Conservation (phyloP, 2,888 invertebrate species). For the Synanthedon andrenaeformis region DNA sequence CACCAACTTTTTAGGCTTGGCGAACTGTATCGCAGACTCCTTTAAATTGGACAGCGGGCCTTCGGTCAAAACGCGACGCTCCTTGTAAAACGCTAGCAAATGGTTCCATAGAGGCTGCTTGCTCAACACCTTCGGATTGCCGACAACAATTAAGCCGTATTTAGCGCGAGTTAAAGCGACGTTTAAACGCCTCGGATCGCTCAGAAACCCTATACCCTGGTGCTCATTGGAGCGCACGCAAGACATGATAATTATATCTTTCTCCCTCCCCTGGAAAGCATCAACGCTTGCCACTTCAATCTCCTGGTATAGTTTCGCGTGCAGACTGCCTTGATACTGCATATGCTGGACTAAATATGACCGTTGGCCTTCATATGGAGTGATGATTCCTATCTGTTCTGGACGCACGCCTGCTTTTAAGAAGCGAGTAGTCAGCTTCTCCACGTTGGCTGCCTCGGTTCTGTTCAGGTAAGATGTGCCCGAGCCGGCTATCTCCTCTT, state of each 20-base stretch:
- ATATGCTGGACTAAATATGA: slow-evolving; percentile 98
- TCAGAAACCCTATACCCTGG: slow-evolving; percentile 98
- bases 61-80: slow-evolving; percentile 95
- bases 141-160: slow-evolving; percentile 97
- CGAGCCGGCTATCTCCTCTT: slow-evolving; percentile 98
- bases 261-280: slow-evolving; percentile 98
- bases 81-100: slow-evolving; percentile 95
- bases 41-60: slow-evolving; percentile 97
- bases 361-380: slow-evolving; percentile 98
- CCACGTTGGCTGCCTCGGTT: slow-evolving; percentile 98
- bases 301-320: slow-evolving; percentile 96
- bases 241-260: slow-evolving; percentile 99
- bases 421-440: slow-evolving; percentile 96
- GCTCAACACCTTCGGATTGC: slow-evolving; percentile 98
- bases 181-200: slow-evolving; percentile 97
- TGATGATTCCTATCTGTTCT: slow-evolving; percentile 98
- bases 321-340: slow-evolving; percentile 98
- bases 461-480: slow-evolving; percentile 98
- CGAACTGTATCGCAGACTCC: slow-evolving; percentile 95
- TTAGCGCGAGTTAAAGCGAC: slow-evolving; percentile 98
- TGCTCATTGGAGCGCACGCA: slow-evolving; percentile 99
- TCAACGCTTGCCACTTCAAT: slow-evolving; percentile 99
- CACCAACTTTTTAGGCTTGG: slow-evolving; percentile 95
- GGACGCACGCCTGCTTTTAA: slow-evolving; percentile 95
- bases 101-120: slow-evolving; percentile 99